Conservation (phyloP, 2,888 invertebrate genomes). For the Adela reaumurella region DNA sequence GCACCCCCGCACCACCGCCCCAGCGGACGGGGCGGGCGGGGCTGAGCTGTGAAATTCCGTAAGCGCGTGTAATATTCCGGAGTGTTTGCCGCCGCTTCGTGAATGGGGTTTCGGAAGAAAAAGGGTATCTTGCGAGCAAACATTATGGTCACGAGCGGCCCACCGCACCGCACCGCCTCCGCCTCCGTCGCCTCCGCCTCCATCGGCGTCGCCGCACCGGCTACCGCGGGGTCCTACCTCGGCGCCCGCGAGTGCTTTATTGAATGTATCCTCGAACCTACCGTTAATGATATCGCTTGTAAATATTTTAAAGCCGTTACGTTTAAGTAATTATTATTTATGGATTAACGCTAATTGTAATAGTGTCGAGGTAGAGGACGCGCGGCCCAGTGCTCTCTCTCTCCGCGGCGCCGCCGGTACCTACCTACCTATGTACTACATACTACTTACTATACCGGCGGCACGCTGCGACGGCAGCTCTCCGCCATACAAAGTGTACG, state of each 20-base stretch:
- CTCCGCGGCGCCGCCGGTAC: too few species aligned
- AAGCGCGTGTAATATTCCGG: constrained; percentile 49
- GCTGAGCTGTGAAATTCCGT: constrained; percentile 55
- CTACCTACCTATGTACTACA: too few species aligned
- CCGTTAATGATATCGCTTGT: constrained; percentile 29
- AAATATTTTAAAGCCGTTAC: constrained; percentile 45
- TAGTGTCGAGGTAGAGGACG: constrained; percentile 7
- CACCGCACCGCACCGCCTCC: neutral
- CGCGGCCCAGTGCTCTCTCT: too few species aligned
- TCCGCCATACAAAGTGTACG: too few species aligned
- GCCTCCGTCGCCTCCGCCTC: constrained; percentile 19
- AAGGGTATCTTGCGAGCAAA: constrained; percentile 51
- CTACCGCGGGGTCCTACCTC: too few species aligned
- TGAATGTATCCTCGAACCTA: neutral
- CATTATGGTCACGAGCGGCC: constrained; percentile 18
- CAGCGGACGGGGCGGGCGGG: constrained; percentile 29
- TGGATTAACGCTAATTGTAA: constrained; percentile 45
- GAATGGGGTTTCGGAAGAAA: constrained; percentile 52
- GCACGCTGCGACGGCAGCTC: too few species aligned
- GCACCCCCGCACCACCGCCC: constrained; percentile 16
- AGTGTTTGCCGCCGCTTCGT: constrained; percentile 48
- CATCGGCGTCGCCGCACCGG: too few species aligned
- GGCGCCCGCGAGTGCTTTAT: neutral
- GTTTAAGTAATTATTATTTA: constrained; percentile 57
- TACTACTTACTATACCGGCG: too few species aligned